A percentile compares a stretch with the other conserved stretches of the same genome.
These are phyloP conservation scores for Cheilosia impressa DNA, from an alignment of 2,888 invertebrate genomes.

Conservation along the genomic window DNA sequence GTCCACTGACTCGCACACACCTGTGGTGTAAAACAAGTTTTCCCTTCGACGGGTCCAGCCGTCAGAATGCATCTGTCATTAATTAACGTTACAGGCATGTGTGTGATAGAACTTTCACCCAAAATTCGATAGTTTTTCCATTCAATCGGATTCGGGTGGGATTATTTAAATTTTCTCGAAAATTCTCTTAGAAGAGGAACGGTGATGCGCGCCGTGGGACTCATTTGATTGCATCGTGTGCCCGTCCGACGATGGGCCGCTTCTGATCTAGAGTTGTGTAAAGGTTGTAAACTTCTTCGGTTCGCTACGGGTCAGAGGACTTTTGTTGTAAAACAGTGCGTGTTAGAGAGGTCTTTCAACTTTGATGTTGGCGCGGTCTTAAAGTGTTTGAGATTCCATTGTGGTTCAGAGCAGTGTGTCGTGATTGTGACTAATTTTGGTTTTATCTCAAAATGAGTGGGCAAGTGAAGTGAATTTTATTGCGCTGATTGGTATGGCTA, in stretches of 20 bases:
- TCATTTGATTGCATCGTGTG: slow-evolving; percentile 18
- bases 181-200: background rate
- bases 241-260: background rate
- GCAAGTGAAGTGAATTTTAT: background rate
- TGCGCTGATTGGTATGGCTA: too few relatives aligned
- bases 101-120: slow-evolving; percentile 53
- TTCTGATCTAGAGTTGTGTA: slow-evolving; percentile 30
- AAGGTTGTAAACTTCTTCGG: slow-evolving; percentile 4
- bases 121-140: slow-evolving; percentile 10
- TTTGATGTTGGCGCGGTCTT: background rate
- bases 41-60: slow-evolving; percentile 9
- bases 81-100: slow-evolving; percentile 33
- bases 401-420: background rate
- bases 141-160: slow-evolving; percentile 15
- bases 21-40: slow-evolving; percentile 54
- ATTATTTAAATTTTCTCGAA: slow-evolving; percentile 28
- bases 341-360: slow-evolving; percentile 53
- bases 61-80: slow-evolving; percentile 48
- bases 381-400: background rate
- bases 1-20: slow-evolving; percentile 5
- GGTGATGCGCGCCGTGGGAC: slow-evolving; percentile 27
- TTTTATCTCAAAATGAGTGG: background rate
- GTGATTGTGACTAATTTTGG: slow-evolving; percentile 6
- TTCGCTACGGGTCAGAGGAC: slow-evolving; percentile 19
- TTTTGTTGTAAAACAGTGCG: slow-evolving; percentile 8